A percentile compares a stretch with the other conserved stretches of the same genome.
These are phyloP conservation scores for Hipparchia sbordonii DNA, from an alignment of 2,888 invertebrate species.

Conservation along the genomic window DNA sequence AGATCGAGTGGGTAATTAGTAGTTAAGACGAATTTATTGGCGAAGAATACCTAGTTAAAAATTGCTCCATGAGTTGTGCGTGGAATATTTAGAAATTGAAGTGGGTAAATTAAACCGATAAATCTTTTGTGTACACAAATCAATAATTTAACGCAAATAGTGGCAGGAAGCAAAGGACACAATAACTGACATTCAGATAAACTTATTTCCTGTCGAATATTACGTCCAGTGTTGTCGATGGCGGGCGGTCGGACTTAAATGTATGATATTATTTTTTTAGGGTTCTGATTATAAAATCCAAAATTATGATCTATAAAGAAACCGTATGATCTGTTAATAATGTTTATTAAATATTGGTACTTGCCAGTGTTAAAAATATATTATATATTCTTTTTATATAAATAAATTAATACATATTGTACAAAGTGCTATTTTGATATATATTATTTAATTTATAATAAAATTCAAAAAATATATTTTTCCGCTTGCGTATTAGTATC, in stretches of 20 bases:
- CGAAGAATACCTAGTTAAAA: not conserved
- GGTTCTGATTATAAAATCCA: slow-evolving; percentile 4
- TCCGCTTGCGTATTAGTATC: too few species aligned
- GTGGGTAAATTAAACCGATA: not conserved
- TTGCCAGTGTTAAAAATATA: not conserved
- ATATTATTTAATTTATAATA: too few species aligned
- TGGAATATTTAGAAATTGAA: not conserved
- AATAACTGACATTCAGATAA: slow-evolving; percentile 67
- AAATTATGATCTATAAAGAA: too few species aligned
- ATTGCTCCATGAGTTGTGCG: not conserved
- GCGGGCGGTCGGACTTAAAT: not conserved
- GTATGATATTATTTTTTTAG: slow-evolving; percentile 8
- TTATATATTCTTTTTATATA: too few species aligned
- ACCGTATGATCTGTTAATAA: not conserved
- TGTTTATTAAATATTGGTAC: not conserved
- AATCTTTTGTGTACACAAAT: slow-evolving; percentile 10
- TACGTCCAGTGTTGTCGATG: slow-evolving; percentile 18
- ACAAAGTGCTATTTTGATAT: too few species aligned
- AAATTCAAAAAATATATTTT: too few species aligned
- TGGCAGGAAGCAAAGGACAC: slow-evolving; percentile 57
- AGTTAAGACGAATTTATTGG: not conserved
- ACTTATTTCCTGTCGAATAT: slow-evolving; percentile 67
- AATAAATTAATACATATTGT: too few species aligned
- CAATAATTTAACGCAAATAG: slow-evolving; percentile 48
- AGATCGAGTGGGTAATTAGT: slow-evolving; percentile 28